Conservation (phyloP, 35 echinoderm and acorn worm genomes). For the Eucidaris tribuloides region DNA sequence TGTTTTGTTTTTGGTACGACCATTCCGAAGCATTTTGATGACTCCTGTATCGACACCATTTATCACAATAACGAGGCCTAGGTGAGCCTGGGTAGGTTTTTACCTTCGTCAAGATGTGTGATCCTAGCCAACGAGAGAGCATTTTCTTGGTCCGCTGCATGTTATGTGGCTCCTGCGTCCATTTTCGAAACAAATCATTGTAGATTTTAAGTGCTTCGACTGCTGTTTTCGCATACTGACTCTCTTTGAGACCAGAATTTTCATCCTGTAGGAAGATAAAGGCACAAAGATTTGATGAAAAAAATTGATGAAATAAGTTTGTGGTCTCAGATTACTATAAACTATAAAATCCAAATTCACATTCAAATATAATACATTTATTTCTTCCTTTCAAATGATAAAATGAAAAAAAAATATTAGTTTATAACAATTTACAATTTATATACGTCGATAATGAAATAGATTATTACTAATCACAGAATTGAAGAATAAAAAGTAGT, state of each 20-base stretch:
- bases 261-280: slow-evolving; percentile 38
- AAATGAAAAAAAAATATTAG: too few relatives aligned
- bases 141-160: slow-evolving; percentile 39
- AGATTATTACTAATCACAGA: too few relatives aligned
- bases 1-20: not conserved
- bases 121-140: slow-evolving; percentile 63
- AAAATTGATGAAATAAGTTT: not conserved
- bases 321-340: not conserved
- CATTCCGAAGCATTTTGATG: too few relatives aligned
- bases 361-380: not conserved
- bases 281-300: not conserved
- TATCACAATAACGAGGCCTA: not conserved
- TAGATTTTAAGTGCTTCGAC: slow-evolving; percentile 44
- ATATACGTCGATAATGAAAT: too few relatives aligned
- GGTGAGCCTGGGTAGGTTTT: not conserved
- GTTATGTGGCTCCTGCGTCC: not conserved
- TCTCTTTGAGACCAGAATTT: slow-evolving; percentile 26
- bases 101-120: slow-evolving; percentile 59
- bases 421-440: too few relatives aligned
- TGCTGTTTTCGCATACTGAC: slow-evolving; percentile 25
- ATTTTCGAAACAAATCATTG: slow-evolving; percentile 29
- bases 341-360: not conserved
- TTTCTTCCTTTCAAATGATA: not conserved
- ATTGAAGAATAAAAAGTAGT: too few relatives aligned
- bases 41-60: too few relatives aligned